Base-by-base conservation (phyloP, 2,888 invertebrate species). In the Lasioglossum vierecki region DNA sequence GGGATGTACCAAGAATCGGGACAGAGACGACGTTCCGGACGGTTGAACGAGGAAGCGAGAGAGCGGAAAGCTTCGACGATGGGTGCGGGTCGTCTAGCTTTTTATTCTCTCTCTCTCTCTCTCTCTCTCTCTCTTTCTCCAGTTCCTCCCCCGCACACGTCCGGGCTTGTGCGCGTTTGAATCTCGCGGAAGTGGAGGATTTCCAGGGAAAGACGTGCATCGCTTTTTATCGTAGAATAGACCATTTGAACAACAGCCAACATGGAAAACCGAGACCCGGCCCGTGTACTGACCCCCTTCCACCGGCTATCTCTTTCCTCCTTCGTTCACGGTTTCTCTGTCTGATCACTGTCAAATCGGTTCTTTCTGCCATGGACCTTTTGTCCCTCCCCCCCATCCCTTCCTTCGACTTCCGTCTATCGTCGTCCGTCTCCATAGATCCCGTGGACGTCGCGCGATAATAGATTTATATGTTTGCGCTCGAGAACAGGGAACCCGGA, bases 171-270 rank as follows among this genome's bases (percentile, higher is more conserved):
- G 89, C 88, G 89, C 90, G 91, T 93, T 94, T 92, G 92, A 93
- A 93, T 92, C 91, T 92, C 89, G 88, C 91, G 92, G 89, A 93
- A 93, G 92, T 91, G 86, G 91, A 91, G 91, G 91, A 93, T 93
- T 93, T 93, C 91, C 84, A 91, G 87, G 83, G 76, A 91, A 89
- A 92, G 91, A 93, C 92, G 91, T 93, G 93, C 92, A 93, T 93
- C 89, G 92, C 92, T 93, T 93, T 94, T 94, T 94, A 94, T 94
- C 92, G 93, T 93, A 90, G 91, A 88, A 92, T 93, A 92, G 93
- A 93, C 92, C 92, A 93, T 94, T 94, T 94, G 94, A 94, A 94
- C 94, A 94, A 94, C 92, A 92, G 94, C 94, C 94, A 94, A 94
- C 93, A 93, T 92, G 92, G 92, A 93, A 92, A 92, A 90, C 88